phyloP scores from a whole-genome alignment of 2,888 invertebrate genomes.

The Vanessa cardui region DNA sequence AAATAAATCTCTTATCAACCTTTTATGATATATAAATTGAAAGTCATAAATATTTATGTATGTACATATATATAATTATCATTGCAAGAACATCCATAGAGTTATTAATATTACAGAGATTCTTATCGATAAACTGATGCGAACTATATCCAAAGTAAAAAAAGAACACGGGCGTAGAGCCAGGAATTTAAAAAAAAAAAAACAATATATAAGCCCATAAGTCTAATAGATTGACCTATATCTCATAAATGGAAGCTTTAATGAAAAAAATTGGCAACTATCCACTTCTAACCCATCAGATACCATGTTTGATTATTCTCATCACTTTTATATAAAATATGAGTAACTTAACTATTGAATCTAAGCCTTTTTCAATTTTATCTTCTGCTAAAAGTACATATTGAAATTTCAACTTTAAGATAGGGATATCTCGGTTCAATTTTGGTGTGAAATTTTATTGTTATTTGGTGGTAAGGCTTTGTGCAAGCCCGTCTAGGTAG shows the following conservation, averaged over 20 bases:
- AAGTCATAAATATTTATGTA: background rate
- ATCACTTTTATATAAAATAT: constrained; percentile 9
- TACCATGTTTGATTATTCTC: constrained; percentile 5
- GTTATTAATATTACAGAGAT: background rate
- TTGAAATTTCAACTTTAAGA: too few species aligned
- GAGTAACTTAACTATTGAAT: too few species aligned
- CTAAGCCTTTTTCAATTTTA: too few species aligned
- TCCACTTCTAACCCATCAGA: constrained; percentile 21
- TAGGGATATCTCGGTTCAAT: too few species aligned
- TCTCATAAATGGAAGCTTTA: constrained; percentile 28
- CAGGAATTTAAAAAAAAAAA: constrained; percentile 35
- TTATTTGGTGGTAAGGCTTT: too few species aligned
- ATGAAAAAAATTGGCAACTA: constrained; percentile 33
- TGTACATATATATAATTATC: background rate
- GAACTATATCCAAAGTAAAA: constrained; percentile 21
- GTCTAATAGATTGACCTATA: constrained; percentile 34
- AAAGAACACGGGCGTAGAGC: constrained; percentile 26
- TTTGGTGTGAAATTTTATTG: too few species aligned
- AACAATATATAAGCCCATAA: constrained; percentile 28
- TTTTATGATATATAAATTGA: background rate
- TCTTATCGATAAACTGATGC: background rate
- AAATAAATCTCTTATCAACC: background rate
- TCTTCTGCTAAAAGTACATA: too few species aligned
- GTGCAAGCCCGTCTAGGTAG: too few species aligned
- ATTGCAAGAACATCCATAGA: background rate